Evolutionary conservation across 37 sponge, comb jelly and placozoan species (phyloP).

Genomic region (Tethya wilhelma): DNA sequence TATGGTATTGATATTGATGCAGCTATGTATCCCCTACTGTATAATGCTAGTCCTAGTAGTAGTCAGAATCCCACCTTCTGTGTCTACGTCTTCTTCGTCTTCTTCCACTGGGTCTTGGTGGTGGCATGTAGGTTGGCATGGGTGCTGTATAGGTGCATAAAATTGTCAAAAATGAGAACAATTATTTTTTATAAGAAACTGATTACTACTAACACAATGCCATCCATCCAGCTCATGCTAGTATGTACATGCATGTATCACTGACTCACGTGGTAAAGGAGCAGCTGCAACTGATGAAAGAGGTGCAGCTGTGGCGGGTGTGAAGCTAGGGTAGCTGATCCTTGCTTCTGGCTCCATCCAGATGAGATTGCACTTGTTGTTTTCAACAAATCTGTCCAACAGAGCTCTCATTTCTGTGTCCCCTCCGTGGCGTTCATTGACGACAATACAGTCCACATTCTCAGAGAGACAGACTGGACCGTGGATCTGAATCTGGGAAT

Average conservation of each 20-base stretch:
- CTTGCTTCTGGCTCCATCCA: conserved; percentile 59
- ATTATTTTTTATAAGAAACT: too few relatives aligned
- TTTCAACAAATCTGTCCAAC: conserved; percentile 55
- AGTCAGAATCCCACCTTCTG: too few relatives aligned
- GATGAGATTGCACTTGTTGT: conserved; percentile 77
- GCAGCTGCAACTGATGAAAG: background rate
- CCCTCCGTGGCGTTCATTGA: conserved; percentile 37
- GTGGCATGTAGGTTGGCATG: too few relatives aligned
- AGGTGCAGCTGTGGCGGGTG: background rate
- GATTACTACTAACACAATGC: too few relatives aligned
- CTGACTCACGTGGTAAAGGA: background rate
- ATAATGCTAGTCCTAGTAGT: background rate
- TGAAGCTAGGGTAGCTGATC: background rate
- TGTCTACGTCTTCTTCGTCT: too few relatives aligned
- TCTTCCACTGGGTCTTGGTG: too few relatives aligned
- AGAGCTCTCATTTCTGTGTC: conserved; percentile 35
- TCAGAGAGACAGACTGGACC: conserved; percentile 78
- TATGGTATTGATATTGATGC: background rate
- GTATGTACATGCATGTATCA: too few relatives aligned
- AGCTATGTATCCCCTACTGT: background rate
- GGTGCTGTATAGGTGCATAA: too few relatives aligned
- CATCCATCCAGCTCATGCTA: background rate
- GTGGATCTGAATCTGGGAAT: conserved; percentile 67
- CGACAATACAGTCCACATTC: conserved; percentile 83
- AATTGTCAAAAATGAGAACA: too few relatives aligned